phyloP scores from a whole-genome alignment of 2,888 invertebrate genomes.

The Dermolepida albohirtum region DNA sequence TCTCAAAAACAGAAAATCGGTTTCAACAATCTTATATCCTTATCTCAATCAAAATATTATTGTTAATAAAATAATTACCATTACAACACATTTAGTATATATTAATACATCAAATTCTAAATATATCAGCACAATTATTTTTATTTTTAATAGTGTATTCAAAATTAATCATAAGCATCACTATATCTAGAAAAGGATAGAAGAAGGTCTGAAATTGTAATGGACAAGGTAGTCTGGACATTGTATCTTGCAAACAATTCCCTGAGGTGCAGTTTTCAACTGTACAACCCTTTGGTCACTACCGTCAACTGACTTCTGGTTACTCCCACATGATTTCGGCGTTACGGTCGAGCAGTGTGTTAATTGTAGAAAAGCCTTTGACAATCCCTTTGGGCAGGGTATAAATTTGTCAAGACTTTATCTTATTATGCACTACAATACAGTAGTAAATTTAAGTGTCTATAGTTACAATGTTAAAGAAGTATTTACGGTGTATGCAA shows the following conservation, averaged over 20 bases:
- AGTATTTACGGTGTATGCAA: background rate
- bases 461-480: background rate
- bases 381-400: constrained; percentile 46
- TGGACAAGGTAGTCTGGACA: background rate
- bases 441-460: constrained; percentile 11
- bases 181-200: no score
- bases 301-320: constrained; percentile 54
- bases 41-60: no score
- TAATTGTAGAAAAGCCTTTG: constrained; percentile 59
- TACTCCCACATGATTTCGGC: constrained; percentile 60
- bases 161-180: no score
- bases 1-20: no score
- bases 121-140: no score
- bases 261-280: constrained; percentile 46
- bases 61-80: no score
- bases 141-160: no score
- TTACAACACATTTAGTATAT: no score
- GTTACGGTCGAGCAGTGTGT: constrained; percentile 58
- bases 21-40: no score
- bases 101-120: no score
- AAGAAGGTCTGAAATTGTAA: background rate
- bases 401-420: constrained; percentile 58
- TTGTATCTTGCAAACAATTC: constrained; percentile 28
- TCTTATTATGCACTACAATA: constrained; percentile 22
- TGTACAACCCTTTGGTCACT: constrained; percentile 55